A percentile compares a stretch with the other conserved stretches of the same genome.
These are phyloP conservation scores for Muscicapa comitata DNA, from an alignment of 2,797 vertebrate species.

Conservation along the genomic window DNA sequence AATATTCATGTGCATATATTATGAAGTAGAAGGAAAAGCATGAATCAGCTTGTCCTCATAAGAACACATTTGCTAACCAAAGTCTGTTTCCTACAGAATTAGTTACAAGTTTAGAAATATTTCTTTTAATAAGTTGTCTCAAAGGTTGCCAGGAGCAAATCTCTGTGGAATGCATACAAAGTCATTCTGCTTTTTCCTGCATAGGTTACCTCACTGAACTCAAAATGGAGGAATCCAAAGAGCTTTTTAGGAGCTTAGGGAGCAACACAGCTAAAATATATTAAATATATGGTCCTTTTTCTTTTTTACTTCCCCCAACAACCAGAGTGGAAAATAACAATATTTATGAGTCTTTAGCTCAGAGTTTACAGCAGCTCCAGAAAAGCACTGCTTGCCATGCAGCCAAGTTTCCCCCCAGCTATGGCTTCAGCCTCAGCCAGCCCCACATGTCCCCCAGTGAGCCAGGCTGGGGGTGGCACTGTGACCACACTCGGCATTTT, in stretches of 20 bases:
- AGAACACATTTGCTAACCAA: neutral
- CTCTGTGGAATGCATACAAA: neutral
- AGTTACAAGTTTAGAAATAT: neutral
- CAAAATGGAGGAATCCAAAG: neutral
- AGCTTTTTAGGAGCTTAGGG: neutral
- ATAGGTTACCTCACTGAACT: neutral
- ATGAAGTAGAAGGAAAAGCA: slow-evolving; percentile 5
- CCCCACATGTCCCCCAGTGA: neutral
- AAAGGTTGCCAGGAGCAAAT: neutral
- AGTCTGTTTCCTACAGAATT: neutral
- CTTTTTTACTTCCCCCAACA: neutral
- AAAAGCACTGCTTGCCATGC: neutral
- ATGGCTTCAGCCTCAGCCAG: neutral
- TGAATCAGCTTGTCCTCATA: slow-evolving; percentile 18
- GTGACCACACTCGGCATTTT: neutral
- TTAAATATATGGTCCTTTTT: neutral
- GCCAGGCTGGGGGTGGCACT: neutral
- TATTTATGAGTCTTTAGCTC: neutral
- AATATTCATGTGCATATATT: slow-evolving; percentile 12
- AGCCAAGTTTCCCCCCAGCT: neutral
- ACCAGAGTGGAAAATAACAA: neutral
- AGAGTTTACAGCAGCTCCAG: neutral
- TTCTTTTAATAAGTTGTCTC: neutral
- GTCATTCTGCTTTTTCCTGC: neutral
- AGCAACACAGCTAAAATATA: neutral